Evolutionary conservation across 1,140 invertebrate species (phyloP), one percentile per base, ranked within the genome.

Genomic region (Dolichoris vasculosae): DNA sequence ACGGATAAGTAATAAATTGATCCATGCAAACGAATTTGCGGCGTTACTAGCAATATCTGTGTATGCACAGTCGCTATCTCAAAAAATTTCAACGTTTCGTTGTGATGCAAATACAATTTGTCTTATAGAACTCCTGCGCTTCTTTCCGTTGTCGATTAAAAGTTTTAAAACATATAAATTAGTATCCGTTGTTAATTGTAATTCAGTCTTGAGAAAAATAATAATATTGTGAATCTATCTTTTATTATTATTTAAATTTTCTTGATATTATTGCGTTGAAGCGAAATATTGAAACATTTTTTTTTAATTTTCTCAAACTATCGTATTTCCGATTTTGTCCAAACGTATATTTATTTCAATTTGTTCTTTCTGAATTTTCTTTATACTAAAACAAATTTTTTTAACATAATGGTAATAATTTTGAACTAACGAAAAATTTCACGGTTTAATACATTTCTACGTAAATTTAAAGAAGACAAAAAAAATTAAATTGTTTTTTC

Each of bases 81-180:
- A 75, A 82, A 30, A 26, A 67, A 67, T 76, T 64, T 35, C 71
- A 77, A 82, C 59, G 6, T 85, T 75, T 85, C 79, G 71, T 85
- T 85, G 78, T 85, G 17, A 48, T 81, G 71, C 55, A 82, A 82
- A 64, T 75, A 38, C 35, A 51, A 73, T 69, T 67, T 48, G 11
- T 51, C 8, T 30, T 81, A 38, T 55, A n/a, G 9, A 82, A 81
- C 78, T 30, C 38, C 75, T 63, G 75, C 32, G 69, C 71, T 82
- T 35, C 15, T 23, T 79, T 79, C 17, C 75, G 38, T 78, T 51
- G 7, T 30, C 3, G 26, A 79, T 43, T 63, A 63, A 40, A 17
- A 63, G 38, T 64, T 80, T n/a, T 43, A 15, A 79, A 63, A 32
- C 30, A 3, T 40, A 20, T 4, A 55, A 77, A 79, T 51, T n/a